A percentile compares a stretch with the other conserved stretches of the same genome.
phyloP scores from a whole-genome alignment of 2,888 invertebrate species.

The Portevinia maculata region DNA sequence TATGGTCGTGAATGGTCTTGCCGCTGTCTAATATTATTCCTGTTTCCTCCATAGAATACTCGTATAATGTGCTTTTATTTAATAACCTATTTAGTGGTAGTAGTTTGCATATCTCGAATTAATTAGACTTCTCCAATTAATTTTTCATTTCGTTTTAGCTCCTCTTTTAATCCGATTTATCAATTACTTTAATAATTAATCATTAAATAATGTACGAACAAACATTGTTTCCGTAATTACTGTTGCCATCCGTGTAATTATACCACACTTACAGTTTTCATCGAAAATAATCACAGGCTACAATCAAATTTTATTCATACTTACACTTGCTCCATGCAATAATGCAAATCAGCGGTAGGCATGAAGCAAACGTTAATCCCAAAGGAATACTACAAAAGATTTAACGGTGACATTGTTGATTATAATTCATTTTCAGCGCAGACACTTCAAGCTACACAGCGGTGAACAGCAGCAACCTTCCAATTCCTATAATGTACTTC shows the following conservation, averaged over 20 bases:
- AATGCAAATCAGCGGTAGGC: conserved; percentile 52
- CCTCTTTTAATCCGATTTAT: conserved; percentile 1
- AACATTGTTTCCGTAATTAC: conserved; percentile 49
- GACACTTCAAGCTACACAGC: conserved; percentile 8
- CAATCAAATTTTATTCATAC: conserved; percentile 51
- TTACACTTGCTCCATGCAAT: conserved; percentile 31
- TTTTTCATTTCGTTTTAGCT: too few relatives aligned
- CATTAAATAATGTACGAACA: conserved; percentile 31
- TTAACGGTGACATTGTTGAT: conserved; percentile 32
- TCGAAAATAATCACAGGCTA: conserved; percentile 32
- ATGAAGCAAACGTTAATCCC: conserved; percentile 50
- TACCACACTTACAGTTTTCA: not conserved
- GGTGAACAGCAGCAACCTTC: conserved; percentile 13
- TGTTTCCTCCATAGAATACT: too few relatives aligned
- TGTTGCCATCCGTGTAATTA: conserved; percentile 54
- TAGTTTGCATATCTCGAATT: too few relatives aligned
- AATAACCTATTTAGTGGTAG: too few relatives aligned
- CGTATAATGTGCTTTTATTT: too few relatives aligned
- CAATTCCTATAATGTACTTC: conserved; percentile 36
- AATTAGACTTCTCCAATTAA: too few relatives aligned
- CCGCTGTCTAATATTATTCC: too few relatives aligned
- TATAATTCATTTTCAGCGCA: conserved; percentile 5
- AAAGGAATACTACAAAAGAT: conserved; percentile 33
- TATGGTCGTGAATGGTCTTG: too few relatives aligned
- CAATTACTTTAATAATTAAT: conserved; percentile 30